Base-by-base conservation (phyloP, 2,797 vertebrate genomes). In the Avahi laniger region DNA sequence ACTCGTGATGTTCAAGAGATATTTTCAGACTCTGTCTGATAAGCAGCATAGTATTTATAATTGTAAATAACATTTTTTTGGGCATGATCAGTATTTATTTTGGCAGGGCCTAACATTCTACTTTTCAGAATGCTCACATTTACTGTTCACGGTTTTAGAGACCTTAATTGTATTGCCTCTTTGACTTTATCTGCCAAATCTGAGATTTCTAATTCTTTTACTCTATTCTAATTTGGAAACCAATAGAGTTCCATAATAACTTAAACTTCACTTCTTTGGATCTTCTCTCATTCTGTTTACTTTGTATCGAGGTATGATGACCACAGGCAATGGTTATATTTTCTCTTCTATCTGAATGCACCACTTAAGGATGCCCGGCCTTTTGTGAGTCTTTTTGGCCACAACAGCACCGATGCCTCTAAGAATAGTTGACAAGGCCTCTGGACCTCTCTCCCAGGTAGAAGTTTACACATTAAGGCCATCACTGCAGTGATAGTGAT, bases 11-110 rank as follows among this genome's bases (percentile, higher is more conserved):
- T 65, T n/a, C 22, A 90, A 93, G 76, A 89, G 61, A 7, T 80
- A 59, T 67, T 93, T 96, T 90, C 35, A 61, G 20, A 63, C 11
- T 85, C 28, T 73, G 48, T 72, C 93, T 96, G 72, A n/a, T 43
- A 35, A 63, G 54, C 12, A 84, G 70, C 8, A 70, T 30, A 90
- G 70, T 78, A 61, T 81, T 67, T 91, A 18, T 91, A 67, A 76
- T 11, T 82, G 6, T 89, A 67, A 93, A 81, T 75, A 76, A 50
- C 50, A 72, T 88, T 65, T 54, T 57, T 93, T 89, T 87, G 41
- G 38, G 12, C 15, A 22, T 50, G 35, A 30, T 33, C 35, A 59
- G 13, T 80, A 57, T 94, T 96, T 94, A 46, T 33, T 92, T 54
- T 52, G 17, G 57, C 9, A n/a, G 35, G n/a, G 0, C 35, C 46